Base-by-base conservation (phyloP, 2,888 invertebrate species). In the Cephus nigrinus region DNA sequence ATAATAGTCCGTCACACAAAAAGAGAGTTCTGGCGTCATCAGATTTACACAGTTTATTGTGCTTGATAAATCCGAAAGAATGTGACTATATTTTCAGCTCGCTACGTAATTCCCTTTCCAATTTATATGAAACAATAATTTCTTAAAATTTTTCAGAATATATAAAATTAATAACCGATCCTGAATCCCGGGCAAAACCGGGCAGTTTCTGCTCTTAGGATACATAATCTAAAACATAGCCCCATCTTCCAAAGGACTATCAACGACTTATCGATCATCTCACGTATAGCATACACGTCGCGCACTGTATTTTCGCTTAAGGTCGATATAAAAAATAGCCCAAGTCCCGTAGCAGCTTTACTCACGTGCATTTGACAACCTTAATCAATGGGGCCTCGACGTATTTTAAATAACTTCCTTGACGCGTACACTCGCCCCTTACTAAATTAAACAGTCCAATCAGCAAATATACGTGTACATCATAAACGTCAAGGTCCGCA, bases 401-500 rank as follows among this genome's bases (percentile, higher is more conserved):
- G 15, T 55, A 5, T 9, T 55, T 55, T 55, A 55, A 55, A 55
- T 55, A 55, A 55, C 55, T 55, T 55, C 23, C 55, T 23, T 55
- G 23, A 23, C 55, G 9, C 23, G 23, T 23, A 23, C 23, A 23
- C 55, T 55, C 23, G 55, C 55, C 71, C 31, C 71, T 71, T n/a
- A 12, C 31, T 71, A 71, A 71, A 71, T 71, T 33, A 33, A 33
- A 31, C 31, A 31, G 71, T 33, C 32, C 71, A 33, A 71, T 31
- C 31, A 33, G 31, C 71, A 71, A 15, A 71, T 71, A 71, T 78
- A 82, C 82, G 82, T 83, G 82, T 84, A 84, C 81, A 84, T 84
- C 84, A 84, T 84, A 84, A 84, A 82, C 81, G 83, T 84, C 80
- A 71, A 75, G 81, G 84, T 83, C 81, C 82, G 80, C 82, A 82